Evolutionary conservation across 2,888 invertebrate genomes (phyloP), one percentile per base, ranked within the genome.

Genomic region (Serripes groenlandicus): DNA sequence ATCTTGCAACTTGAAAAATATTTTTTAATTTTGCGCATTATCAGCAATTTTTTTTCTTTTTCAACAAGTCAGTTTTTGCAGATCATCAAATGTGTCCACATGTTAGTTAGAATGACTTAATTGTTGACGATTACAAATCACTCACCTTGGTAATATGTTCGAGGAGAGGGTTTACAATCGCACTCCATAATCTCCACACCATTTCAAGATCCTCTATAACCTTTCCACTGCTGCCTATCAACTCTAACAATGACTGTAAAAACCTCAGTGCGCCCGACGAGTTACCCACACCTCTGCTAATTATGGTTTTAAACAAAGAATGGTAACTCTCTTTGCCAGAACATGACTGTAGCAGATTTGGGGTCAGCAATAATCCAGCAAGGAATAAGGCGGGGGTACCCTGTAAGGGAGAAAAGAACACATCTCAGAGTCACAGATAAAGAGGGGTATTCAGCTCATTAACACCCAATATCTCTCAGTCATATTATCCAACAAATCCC

Each of bases 361-460:
- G 92, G 2, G 92, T 89, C 26, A 93, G 83, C 52, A 94, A 78
- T 5, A 93, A 75, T 69, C 92, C 92, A 37, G 88, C 83, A 28
- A 94, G 81, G 70, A 91, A 92, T 34, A 92, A 82, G 21, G 91
- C 92, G 23, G 93, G 94, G 5, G 92, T 92, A 7, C 92, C 92
- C 93, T 93, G 85, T 5, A 82, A 77, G 58, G 42, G 74, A 62
- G 35, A 78, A 77, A 60, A 56, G 73, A 1, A 56, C 23, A 26
- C 23, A 56, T 56, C 11, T 56, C n/a, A n/a, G n/a, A n/a, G n/a
- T n/a, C n/a, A n/a, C n/a, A n/a, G n/a, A n/a, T n/a, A n/a, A n/a
- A n/a, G n/a, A n/a, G n/a, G n/a, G n/a, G n/a, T n/a, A n/a, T n/a
- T n/a, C n/a, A n/a, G n/a, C n/a, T n/a, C n/a, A n/a, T n/a, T n/a